Evolutionary conservation across 1,140 invertebrate genomes (phyloP), one percentile per base, ranked within the genome.

Genomic region (Bicyclus anynana): DNA sequence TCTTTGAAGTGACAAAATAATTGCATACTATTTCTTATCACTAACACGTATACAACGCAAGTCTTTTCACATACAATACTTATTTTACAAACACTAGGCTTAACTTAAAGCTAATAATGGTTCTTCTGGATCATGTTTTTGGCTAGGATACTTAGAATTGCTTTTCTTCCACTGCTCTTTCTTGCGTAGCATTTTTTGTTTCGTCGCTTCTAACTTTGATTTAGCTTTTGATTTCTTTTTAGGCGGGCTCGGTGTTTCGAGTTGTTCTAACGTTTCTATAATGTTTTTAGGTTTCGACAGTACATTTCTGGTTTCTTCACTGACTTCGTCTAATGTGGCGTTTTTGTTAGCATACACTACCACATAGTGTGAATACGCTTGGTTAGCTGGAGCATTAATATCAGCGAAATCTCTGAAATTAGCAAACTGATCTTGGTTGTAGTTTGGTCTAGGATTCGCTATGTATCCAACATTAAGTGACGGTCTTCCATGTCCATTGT

Each of bases 361-460:
- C 16, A 95, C 94, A 54, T 93, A 92, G 64, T 96, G 93, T 0
- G 95, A 96, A 75, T 94, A 96, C 4, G 94, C 94, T 1, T 94
- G 92, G 72, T 95, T 94, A 0, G 94, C 92, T 9, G 94, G 94
- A 5, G 94, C 93, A 35, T 95, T 96, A 20, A 96, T 96, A 67
- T 97, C 95, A 0, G 95, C 95, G 71, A 97, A 97, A 70, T 97
- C 95, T 59, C 94, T 91, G 87, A 97, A 97, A 72, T 96, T 96
- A 2, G 95, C 94, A 69, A 97, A 97, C 71, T 95, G 94, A 66
- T 95, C 91, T 69, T 91, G 93, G 29, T 92, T 92, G 60, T 91
- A 91, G 56, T 90, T 89, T 0, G 92, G 92, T 71, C 91, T 82
- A 6, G 90, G 90, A 50, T 91, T 91, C 0, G 84, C 81, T 27